Evolutionary conservation across 2,797 vertebrate species (phyloP), one percentile per base, ranked within the genome.

Genomic region (Clarias laeviceps): DNA sequence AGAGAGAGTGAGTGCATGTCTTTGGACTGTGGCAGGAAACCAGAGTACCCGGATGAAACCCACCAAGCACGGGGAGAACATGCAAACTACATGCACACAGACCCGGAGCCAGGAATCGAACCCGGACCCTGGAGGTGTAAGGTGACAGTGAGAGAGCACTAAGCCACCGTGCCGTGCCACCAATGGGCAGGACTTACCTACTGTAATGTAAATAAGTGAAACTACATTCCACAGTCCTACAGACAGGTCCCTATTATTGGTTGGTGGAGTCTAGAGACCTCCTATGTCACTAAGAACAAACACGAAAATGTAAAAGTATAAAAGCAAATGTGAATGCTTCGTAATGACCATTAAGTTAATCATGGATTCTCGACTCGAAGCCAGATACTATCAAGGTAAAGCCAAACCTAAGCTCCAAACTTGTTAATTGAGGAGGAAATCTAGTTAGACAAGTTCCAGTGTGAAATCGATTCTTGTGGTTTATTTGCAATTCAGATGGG

Each of bases 401-500:
- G 29, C 29, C 61, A 27, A 34, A 61, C 22, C 29, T 11, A 4
- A 59, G 22, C 29, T 34, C 50, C 74, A 22, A 77, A 59, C 27
- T 57, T 54, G 4, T 59, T 29, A 29, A 77, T 77, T 57, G 57
- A 34, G 56, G 32, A 61, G 57, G 61, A 78, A 61, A 24, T 78
- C 57, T 20, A 45, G 15, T 61, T 37, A 27, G 22, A 37, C 66
- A 12, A 11, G 37, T 40, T 70, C 8, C 34, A 22, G 34, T 70
- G 68, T 57, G 29, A 59, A 78, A 78, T 59, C 24, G 32, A 37
- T 61, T 32, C 20, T 3, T n/a, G 50, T 22, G 56, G 76, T 61
- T 78, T 78, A 32, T 78, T 78, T 61, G 76, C 22, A 17, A 15
- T 78, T 62, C 27, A 24, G 76, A 78, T 61, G 11, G 29, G 27